Base-by-base conservation (phyloP, 2,888 invertebrate genomes). In the Serripes groenlandicus region DNA sequence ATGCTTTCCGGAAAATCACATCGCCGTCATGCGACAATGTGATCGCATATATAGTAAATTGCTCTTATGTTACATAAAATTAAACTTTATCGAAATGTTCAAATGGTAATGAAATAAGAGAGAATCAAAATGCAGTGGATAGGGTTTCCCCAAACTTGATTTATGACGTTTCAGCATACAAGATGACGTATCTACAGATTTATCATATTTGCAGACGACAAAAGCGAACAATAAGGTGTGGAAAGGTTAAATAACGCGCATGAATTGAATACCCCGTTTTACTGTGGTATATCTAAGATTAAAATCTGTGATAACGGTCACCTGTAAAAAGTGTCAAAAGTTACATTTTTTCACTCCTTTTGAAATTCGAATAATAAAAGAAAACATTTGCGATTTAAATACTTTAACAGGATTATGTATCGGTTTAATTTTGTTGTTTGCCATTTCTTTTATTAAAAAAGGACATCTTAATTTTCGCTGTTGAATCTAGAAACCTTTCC, bases 201-300 rank as follows among this genome's bases (percentile, higher is more conserved):
- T 58, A 58, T 58, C 58, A 58, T 58, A 28, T 58, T 28, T 23
- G 26, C 11, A 21, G 18, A 34, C 32, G 34, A 21, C 21, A 21
- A 32, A 15, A 62, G 26, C 34, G n/a, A 15, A 62, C 62, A 62
- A 62, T 34, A 26, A 62, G 62, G 66, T 35, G 66, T 18, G 42
- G 66, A 66, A 66, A 66, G 23, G 23, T 66, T 23, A 42, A 66
- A 37, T 42, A 66, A 66, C 34, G 28, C 42, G 66, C 34, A 42
- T 42, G 66, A 62, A 62, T 42, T 42, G 42, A 66, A 42, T 11
- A 66, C 42, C 73, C 54, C 52, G 42, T 72, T 62, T 58, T 26
- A 69, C 56, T 34, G 23, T 15, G 52, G 81, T 77, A 52, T 81
- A 77, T 76, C 74, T 28, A 5, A 62, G 77, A 77, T 77, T 5